Evolutionary conservation across 1,140 invertebrate species (phyloP), one percentile per base, ranked within the genome.

Genomic region (Lordiphosa clarofinis): DNA sequence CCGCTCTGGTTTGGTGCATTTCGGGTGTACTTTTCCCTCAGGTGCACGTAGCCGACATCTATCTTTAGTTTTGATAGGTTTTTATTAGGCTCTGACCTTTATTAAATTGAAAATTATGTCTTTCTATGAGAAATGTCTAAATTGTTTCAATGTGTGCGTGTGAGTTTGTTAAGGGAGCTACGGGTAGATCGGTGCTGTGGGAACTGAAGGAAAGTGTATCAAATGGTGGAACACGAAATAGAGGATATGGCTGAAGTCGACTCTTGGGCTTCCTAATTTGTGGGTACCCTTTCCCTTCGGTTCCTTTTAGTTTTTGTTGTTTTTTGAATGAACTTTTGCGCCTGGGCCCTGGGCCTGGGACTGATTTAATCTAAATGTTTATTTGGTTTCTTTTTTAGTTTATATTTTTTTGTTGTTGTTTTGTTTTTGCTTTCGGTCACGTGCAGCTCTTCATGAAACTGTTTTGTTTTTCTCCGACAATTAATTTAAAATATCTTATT

Each of bases 21-120:
- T 19, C 40, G 21, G 60, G 44, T 68, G 54, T 49, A 66, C 50
- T 12, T 49, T 64, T 58, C 50, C 39, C 59, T 67, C 71, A 82
- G 78, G 72, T 82, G 76, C 75, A 82, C 78, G 75, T 81, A 79
- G 48, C 11, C 33, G 49, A 59, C 72, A 81, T 82, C 63, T 76
- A 81, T 82, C 67, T 72, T 72, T 10, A 75, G 62, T 81, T 82
- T 82, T 84, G 68, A 84, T 82, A 84, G 73, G 63, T 68, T 82
- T 81, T 82, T 82, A 82, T 75, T 82, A 67, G 58, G 55, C 64
- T 7, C 24, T 75, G 71, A 60, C 71, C 76, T 82, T 81, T 81
- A 81, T 81, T 84, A 82, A 82, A 81, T 81, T 81, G 61, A 81
- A 82, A 81, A 81, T 81, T 81, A 81, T 81, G 76, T 82, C 75